Evolutionary conservation across 2,797 vertebrate genomes (phyloP).

Genomic region (Gymnothorax reevesii): DNA sequence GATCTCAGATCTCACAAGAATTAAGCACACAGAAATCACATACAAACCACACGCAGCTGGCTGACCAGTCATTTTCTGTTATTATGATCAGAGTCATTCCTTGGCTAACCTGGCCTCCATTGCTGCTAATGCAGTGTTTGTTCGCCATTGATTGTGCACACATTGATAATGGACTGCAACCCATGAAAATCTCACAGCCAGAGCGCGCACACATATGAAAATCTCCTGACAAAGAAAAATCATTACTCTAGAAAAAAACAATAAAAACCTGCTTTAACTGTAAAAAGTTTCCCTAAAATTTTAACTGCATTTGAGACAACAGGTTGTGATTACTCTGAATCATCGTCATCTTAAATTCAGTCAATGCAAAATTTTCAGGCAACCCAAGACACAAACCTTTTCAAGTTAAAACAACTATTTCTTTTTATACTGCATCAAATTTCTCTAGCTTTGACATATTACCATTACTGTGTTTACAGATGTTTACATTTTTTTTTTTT

Average conservation of each 20-base stretch:
- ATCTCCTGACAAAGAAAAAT: neutral
- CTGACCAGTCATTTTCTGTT: no score
- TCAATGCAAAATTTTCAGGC: no score
- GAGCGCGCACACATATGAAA: constrained; percentile 7
- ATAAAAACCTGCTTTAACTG: no score
- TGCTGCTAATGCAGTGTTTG: neutral
- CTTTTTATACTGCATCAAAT: neutral
- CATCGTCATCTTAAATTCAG: no score
- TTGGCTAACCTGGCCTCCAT: neutral
- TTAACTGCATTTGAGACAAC: no score
- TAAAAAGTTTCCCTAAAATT: no score
- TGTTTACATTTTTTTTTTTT: neutral
- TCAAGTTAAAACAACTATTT: no score
- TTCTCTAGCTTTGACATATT: neutral
- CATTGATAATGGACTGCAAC: neutral
- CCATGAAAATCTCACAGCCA: neutral
- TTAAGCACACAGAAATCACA: no score
- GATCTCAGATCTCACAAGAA: no score
- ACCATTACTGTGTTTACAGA: neutral
- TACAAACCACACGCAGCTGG: no score
- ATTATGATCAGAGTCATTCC: constrained; percentile 39
- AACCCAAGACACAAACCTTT: no score
- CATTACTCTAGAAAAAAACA: neutral
- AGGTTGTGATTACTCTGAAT: no score
- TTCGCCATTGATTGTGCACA: neutral